phyloP scores from a whole-genome alignment of 64 coral and sea anemone genomes.

The Trachythela sp. region DNA sequence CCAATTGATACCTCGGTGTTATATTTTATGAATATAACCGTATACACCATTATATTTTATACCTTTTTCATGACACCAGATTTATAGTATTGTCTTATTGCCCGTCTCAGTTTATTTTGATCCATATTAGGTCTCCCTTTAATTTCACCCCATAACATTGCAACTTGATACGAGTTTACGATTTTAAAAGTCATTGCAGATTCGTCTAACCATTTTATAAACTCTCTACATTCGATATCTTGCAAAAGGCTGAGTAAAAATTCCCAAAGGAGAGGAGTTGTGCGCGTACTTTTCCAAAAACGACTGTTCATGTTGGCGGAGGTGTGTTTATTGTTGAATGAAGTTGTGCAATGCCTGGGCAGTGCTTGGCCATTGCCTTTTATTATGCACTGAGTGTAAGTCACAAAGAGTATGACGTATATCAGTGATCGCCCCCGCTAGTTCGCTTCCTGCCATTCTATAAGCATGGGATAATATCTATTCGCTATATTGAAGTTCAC shows the following conservation, averaged over 20 bases:
- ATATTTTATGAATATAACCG: not conserved
- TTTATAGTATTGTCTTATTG: not conserved
- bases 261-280: slow-evolving; percentile 1
- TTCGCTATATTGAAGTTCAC: not conserved
- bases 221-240: not conserved
- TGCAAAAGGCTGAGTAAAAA: slow-evolving; percentile 1
- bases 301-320: not conserved
- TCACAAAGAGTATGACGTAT: not conserved
- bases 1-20: not conserved
- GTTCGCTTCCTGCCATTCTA: not conserved
- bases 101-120: not conserved
- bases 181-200: not conserved
- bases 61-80: slow-evolving; percentile 3
- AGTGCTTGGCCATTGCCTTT: not conserved
- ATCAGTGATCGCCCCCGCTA: not conserved
- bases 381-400: not conserved
- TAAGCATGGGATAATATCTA: not conserved
- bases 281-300: not conserved
- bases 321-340: not conserved
- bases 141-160: slow-evolving; percentile 5
- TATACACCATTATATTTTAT: not conserved
- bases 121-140: slow-evolving; percentile 8
- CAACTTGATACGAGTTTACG: not conserved
- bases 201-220: not conserved
- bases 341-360: not conserved